Conservation (phyloP, 92 coral and sea anemone genomes). For the Paramuricea clavata region DNA sequence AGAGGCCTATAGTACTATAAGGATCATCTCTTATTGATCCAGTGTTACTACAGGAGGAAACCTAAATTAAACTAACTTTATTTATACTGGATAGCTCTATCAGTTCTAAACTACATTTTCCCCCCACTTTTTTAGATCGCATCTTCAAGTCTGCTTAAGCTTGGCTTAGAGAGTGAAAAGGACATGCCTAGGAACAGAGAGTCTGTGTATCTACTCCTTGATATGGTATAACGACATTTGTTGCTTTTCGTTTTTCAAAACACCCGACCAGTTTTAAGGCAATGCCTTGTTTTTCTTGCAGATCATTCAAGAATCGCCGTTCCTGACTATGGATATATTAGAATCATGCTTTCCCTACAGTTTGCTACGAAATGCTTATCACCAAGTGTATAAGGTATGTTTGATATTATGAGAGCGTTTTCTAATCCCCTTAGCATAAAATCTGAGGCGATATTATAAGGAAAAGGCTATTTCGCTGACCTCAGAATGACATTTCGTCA, state of each 20-base stretch:
- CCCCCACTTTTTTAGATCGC: slow-evolving; percentile 80
- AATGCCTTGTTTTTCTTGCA: slow-evolving; percentile 9
- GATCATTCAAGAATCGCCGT: slow-evolving; percentile 94
- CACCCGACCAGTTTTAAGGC: neutral
- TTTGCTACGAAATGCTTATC: slow-evolving; percentile 91
- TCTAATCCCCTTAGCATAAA: too few species aligned
- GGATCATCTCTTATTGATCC: too few species aligned
- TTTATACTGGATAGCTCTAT: too few species aligned
- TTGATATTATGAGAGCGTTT: neutral
- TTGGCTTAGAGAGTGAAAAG: slow-evolving; percentile 95
- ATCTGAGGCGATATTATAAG: too few species aligned
- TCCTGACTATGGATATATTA: slow-evolving; percentile 96
- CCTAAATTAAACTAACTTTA: too few species aligned
- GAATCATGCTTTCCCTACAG: slow-evolving; percentile 99
- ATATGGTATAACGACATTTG: slow-evolving; percentile 69
- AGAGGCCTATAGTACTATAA: too few species aligned
- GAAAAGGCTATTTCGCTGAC: too few species aligned
- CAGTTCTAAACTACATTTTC: too few species aligned
- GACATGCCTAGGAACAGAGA: slow-evolving; percentile 86
- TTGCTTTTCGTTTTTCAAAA: neutral
- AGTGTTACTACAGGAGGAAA: too few species aligned
- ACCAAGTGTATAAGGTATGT: slow-evolving; percentile 90
- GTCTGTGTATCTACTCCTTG: slow-evolving; percentile 93
- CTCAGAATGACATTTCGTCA: too few species aligned
- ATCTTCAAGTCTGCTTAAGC: slow-evolving; percentile 94